Evolutionary conservation across 2,888 invertebrate genomes (phyloP).

Genomic region (Phyllotreta striolata): DNA sequence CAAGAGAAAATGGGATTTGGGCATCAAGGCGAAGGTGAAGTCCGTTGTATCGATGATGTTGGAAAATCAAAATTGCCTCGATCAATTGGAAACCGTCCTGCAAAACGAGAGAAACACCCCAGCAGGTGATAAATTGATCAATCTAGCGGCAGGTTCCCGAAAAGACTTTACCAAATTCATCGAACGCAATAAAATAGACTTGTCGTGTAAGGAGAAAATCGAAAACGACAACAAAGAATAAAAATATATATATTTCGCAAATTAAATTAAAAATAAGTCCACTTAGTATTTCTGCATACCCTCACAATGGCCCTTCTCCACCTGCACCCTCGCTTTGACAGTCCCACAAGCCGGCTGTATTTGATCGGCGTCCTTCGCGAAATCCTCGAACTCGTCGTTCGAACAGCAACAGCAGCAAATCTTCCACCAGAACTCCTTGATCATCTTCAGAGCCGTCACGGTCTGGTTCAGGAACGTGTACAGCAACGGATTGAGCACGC

Average conservation of each 20-base stretch:
- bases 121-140: constrained; percentile 65
- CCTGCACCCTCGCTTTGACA: constrained; percentile 15
- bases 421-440: constrained; percentile 54
- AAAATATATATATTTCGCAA: neutral
- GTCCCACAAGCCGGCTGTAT: constrained; percentile 20
- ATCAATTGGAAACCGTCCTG: constrained; percentile 61
- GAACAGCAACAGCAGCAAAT: constrained; percentile 58
- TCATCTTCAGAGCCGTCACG: constrained; percentile 50
- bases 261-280: neutral
- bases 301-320: constrained; percentile 3
- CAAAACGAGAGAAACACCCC: constrained; percentile 65
- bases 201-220: constrained; percentile 78
- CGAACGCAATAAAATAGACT: constrained; percentile 59
- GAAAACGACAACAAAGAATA: constrained; percentile 6
- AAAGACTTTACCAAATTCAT: constrained; percentile 63
- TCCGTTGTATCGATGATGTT: constrained; percentile 60
- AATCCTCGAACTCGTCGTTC: constrained; percentile 57
- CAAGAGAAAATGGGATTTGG: constrained; percentile 56
- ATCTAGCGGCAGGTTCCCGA: constrained; percentile 63
- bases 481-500: constrained; percentile 67
- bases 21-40: constrained; percentile 55
- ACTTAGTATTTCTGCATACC: constrained; percentile 21
- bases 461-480: constrained; percentile 69
- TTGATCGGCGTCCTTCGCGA: constrained; percentile 48
- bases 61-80: constrained; percentile 63